These are phyloP conservation scores for Origma solitaria DNA, from an alignment of 2,113 vertebrate genomes.

Conservation along the genomic window DNA sequence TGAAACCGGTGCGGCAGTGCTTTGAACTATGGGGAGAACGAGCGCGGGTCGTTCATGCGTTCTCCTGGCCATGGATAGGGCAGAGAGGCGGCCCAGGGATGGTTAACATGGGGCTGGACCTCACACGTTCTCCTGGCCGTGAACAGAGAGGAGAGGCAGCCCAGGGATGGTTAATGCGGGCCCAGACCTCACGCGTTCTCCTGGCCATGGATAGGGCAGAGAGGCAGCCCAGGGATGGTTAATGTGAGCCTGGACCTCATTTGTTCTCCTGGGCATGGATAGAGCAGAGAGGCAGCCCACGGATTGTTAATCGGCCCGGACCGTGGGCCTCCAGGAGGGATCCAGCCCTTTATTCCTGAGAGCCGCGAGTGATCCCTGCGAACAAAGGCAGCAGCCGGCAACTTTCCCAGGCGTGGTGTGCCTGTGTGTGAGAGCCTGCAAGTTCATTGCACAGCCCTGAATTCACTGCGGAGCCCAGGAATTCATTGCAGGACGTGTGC, in stretches of 20 bases:
- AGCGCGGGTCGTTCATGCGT: not conserved
- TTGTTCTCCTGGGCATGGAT: too few species aligned
- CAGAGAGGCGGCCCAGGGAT: not conserved
- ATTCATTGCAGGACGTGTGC: fast-evolving
- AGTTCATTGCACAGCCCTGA: too few species aligned
- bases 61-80: not conserved
- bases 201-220: not conserved
- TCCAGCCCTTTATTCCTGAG: not conserved
- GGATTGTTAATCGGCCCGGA: not conserved
- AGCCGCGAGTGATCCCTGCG: not conserved
- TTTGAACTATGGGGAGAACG: not conserved
- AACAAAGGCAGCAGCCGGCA: slow-evolving; percentile 21
- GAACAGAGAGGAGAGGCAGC: too few species aligned
- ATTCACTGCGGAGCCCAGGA: not conserved
- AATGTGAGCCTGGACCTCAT: too few species aligned
- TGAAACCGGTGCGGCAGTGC: not conserved
- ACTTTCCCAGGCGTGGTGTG: not conserved
- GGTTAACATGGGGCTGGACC: not conserved
- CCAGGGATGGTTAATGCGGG: not conserved
- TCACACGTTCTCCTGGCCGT: too few species aligned
- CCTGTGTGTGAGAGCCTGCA: not conserved
- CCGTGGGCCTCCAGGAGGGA: too few species aligned
- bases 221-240: too few species aligned
- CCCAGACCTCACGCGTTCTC: not conserved
- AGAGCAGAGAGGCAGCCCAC: too few species aligned